Conservation (phyloP, 2,113 vertebrate genomes). For the Barnardius zonarius region DNA sequence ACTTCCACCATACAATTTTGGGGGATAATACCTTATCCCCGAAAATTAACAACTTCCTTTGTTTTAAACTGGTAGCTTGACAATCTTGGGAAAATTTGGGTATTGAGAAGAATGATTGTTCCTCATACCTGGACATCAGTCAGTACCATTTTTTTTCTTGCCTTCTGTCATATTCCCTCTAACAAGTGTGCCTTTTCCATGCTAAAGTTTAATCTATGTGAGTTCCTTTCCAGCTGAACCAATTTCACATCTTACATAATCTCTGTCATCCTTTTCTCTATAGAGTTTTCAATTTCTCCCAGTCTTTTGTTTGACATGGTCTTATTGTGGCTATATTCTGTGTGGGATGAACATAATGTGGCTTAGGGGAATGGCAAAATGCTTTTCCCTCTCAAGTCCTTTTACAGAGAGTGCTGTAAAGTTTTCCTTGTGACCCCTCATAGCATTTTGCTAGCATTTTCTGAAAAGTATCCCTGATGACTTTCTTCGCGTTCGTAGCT, state of each 20-base stretch:
- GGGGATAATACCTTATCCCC: background rate
- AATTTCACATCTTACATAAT: background rate
- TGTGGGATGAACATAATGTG: background rate
- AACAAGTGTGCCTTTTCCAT: background rate
- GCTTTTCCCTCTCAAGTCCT: background rate
- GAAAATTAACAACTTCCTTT: background rate
- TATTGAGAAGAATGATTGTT: background rate
- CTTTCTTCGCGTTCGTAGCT: background rate
- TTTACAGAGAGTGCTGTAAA: background rate
- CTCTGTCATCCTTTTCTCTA: background rate
- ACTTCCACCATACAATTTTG: background rate
- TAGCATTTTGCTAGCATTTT: background rate
- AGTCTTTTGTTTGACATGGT: background rate
- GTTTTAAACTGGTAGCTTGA: background rate
- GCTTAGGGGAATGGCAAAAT: background rate
- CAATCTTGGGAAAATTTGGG: background rate
- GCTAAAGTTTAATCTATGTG: background rate
- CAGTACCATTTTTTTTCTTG: background rate
- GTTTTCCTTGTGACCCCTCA: background rate
- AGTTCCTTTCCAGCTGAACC: background rate
- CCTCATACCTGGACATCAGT: background rate
- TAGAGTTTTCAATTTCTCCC: background rate
- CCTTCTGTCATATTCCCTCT: background rate
- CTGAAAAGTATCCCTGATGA: background rate
- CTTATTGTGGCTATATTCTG: background rate